Base-by-base conservation (phyloP, 1,140 invertebrate genomes). In the Cryptotermes secundus region DNA sequence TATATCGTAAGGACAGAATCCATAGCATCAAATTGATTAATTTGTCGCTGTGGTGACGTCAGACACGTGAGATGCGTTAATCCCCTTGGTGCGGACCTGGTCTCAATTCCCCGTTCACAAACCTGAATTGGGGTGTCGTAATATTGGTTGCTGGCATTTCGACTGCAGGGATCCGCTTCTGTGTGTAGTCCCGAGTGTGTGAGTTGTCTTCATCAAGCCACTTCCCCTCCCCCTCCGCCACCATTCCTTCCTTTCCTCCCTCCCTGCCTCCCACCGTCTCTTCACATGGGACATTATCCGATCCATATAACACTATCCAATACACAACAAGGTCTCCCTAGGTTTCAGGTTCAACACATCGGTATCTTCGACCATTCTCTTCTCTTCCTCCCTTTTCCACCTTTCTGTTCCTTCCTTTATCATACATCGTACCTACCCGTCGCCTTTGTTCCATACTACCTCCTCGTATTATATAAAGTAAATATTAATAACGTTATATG, bases 1-100 rank as follows among this genome's bases (percentile, higher is more conserved):
- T 49, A 22, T 19, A 49, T 1, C 22, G 22, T 49, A 49, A 22
- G 14, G 45, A 19, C 59, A 49, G 59, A 26, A 26, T 72, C 59
- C n/a, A 31, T 72, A 10, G 59, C 4, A 72, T 72, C n/a, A 72
- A 72, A 72, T 72, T 72, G 59, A 72, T 72, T 72, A 72, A 72
- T 72, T 72, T 72, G 59, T n/a, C 59, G 59, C 59, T 72, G 59
- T 72, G 59, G 59, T 72, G 59, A 72, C 59, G 59, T 72, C 59
- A 72, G 59, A 72, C 31, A 72, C 16, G 59, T 72, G 59, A 72
- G n/a, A 72, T 72, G 59, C 59, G 59, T 31, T 72, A 4, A 72
- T 72, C 26, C 59, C 59, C n/a, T n/a, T n/a, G 59, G 59, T 10
- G n/a, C n/a, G 14, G 59, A 72, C 26, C 14, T 72, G 59, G 59